Evolutionary conservation across 2,888 invertebrate species (phyloP).

Genomic region (Hedychridium roseum): DNA sequence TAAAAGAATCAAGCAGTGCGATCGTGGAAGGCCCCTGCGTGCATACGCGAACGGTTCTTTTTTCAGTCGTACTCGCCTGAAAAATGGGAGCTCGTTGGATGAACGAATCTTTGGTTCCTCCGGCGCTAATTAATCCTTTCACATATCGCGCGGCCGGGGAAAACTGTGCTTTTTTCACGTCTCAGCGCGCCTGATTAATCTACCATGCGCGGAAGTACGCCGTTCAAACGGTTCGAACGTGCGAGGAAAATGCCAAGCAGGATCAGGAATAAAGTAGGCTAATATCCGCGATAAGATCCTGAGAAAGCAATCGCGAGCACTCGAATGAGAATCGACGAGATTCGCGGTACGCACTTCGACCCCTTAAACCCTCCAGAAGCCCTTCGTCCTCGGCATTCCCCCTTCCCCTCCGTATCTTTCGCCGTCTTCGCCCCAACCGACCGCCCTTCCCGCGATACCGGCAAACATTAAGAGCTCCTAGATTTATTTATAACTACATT

Average conservation of each 20-base stretch:
- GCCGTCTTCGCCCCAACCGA: slow-evolving; percentile 26
- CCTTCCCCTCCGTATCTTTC: slow-evolving; percentile 10
- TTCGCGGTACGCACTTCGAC: slow-evolving; percentile 29
- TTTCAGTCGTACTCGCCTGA: slow-evolving; percentile 5
- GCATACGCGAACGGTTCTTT: slow-evolving; percentile 3
- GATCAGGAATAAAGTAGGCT: no score
- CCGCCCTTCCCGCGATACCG: slow-evolving; percentile 38
- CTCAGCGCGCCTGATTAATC: no score
- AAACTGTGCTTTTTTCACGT: no score
- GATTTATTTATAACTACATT: slow-evolving; percentile 65
- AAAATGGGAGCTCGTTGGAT: neutral
- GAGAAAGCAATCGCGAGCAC: slow-evolving; percentile 16
- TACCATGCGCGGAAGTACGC: neutral
- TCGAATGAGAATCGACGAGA: slow-evolving; percentile 28
- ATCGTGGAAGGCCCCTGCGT: slow-evolving; percentile 4
- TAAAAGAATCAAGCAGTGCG: slow-evolving; percentile 24
- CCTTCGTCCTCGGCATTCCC: slow-evolving; percentile 10
- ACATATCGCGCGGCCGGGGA: no score
- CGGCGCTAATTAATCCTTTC: no score
- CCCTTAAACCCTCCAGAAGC: slow-evolving; percentile 14
- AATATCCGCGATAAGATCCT: neutral
- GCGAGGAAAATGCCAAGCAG: no score
- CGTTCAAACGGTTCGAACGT: neutral
- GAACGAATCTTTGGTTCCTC: no score
- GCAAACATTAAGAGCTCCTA: slow-evolving; percentile 62